These are phyloP conservation scores for Microchrysa polita DNA, from an alignment of 2,888 invertebrate genomes.

Conservation along the genomic window DNA sequence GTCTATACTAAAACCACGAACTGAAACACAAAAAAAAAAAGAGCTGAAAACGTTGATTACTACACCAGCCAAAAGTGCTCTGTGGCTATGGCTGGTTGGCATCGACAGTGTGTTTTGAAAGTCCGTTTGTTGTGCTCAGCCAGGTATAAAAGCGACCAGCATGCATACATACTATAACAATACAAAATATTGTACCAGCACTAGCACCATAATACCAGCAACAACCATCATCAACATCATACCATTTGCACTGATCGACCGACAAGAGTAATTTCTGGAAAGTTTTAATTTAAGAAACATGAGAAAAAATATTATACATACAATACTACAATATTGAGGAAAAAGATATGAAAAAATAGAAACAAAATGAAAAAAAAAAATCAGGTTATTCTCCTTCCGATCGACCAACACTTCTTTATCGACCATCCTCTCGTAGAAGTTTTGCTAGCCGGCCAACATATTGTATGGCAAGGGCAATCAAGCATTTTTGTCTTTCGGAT, in stretches of 20 bases:
- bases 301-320: too few species aligned
- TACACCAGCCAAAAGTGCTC: background rate
- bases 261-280: constrained; percentile 39
- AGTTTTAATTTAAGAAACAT: constrained; percentile 23
- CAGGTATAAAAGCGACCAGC: constrained; percentile 35
- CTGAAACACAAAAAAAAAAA: constrained; percentile 40
- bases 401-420: too few species aligned
- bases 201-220: too few species aligned
- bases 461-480: too few species aligned
- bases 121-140: constrained; percentile 39
- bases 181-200: background rate
- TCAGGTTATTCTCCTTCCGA: constrained; percentile 9
- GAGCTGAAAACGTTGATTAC: constrained; percentile 37
- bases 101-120: too few species aligned
- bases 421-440: background rate
- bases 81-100: constrained; percentile 10
- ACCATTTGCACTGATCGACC: constrained; percentile 33
- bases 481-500: background rate
- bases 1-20: constrained; percentile 42
- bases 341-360: constrained; percentile 6
- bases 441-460: too few species aligned
- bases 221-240: constrained; percentile 13
- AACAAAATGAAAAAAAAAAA: constrained; percentile 21
- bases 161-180: too few species aligned
- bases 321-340: too few species aligned